A percentile compares a stretch with the other conserved stretches of the same genome.
These are phyloP conservation scores for Laticauda laticaudata DNA, from an alignment of 2,113 vertebrate species.

Conservation along the genomic window DNA sequence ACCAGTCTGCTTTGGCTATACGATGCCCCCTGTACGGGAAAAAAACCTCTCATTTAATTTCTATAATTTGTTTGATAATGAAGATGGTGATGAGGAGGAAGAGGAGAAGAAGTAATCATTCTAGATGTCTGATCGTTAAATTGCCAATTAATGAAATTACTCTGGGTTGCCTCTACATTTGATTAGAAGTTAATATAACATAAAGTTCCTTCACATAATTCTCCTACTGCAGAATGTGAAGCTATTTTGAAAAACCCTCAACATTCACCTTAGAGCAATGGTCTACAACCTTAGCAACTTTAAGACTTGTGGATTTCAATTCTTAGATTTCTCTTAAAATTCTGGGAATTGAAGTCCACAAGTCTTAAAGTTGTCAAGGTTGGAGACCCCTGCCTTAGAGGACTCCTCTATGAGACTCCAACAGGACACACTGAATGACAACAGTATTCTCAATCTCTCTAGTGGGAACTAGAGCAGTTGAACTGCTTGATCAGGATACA, in stretches of 20 bases:
- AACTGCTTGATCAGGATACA: background rate
- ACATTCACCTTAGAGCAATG: background rate
- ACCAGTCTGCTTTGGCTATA: background rate
- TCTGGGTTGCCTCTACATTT: background rate
- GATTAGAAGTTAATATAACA: background rate
- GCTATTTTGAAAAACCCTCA: background rate
- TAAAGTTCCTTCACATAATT: background rate
- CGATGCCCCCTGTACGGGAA: background rate
- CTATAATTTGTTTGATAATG: background rate
- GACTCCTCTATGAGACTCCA: conserved; percentile 4
- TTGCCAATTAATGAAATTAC: background rate
- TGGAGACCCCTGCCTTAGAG: background rate
- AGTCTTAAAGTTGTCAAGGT: too few relatives aligned
- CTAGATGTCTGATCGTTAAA: background rate
- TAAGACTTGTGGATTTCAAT: too few relatives aligned
- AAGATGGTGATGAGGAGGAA: background rate
- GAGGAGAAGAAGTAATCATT: background rate
- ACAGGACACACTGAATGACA: background rate
- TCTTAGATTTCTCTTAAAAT: too few relatives aligned
- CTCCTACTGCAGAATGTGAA: background rate
- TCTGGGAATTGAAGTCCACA: too few relatives aligned
- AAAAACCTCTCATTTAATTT: background rate
- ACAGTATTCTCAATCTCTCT: background rate
- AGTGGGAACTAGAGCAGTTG: background rate
- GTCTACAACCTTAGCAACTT: too few relatives aligned